These are phyloP conservation scores for Porites lutea DNA, from an alignment of 64 coral and sea anemone species.

Conservation along the genomic window DNA sequence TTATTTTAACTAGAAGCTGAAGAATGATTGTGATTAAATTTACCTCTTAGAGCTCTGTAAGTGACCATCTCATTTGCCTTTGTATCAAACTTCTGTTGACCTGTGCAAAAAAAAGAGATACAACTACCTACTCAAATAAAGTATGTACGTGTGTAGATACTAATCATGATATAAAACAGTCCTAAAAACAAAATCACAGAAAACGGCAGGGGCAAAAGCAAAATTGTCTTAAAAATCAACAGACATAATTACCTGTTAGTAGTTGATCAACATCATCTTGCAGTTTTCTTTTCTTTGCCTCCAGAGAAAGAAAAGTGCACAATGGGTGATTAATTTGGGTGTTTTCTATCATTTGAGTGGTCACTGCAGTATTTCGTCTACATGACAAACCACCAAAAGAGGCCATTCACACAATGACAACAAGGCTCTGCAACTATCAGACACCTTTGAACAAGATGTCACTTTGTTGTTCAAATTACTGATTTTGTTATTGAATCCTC, in stretches of 20 bases:
- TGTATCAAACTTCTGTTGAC: slow-evolving; percentile 35
- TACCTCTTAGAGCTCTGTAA: slow-evolving; percentile 51
- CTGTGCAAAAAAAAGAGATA: background rate
- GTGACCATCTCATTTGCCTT: slow-evolving; percentile 24
- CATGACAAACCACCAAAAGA: no score
- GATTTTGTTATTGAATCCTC: no score
- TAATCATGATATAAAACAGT: no score
- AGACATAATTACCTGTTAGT: background rate
- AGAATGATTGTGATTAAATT: background rate
- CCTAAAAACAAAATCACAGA: no score
- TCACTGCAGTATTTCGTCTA: no score
- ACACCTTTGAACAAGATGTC: no score
- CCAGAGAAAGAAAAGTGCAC: background rate
- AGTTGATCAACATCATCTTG: slow-evolving; percentile 42
- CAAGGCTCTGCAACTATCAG: no score
- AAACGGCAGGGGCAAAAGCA: no score
- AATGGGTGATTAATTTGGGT: background rate
- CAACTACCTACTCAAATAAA: background rate
- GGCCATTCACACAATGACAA: no score
- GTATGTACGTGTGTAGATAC: background rate
- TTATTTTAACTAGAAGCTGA: background rate
- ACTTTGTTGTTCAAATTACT: no score
- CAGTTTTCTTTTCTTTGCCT: slow-evolving; percentile 42
- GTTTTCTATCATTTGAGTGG: no score
- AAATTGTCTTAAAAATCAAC: background rate